Base-by-base conservation (phyloP, 23 tunicate species). In the Halocynthia aurantium region DNA sequence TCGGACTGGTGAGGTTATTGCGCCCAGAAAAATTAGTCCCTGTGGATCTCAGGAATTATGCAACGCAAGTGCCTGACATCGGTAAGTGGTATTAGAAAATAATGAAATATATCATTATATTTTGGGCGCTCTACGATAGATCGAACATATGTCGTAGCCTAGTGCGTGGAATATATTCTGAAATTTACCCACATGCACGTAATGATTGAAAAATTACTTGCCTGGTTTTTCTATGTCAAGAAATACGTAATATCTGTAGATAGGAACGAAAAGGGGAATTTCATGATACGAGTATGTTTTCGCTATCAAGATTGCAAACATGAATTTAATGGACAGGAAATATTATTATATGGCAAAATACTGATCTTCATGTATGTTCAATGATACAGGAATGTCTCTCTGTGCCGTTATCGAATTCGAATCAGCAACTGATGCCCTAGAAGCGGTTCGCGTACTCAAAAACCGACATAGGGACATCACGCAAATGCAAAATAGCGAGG, bases 31-130 rank as follows among this genome's bases (percentile, higher is more conserved):
- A 86, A 61, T 83, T 78, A 55, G 83, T 96, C 40, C 99, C 99
- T 9, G 65, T 85, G 20, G 96, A 96, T 78, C 53, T 96, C 8
- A 73, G 86, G 13, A 96, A 96, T 58, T 96, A 96, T 62, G 99
- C 99, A 18, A 96, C 99, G 7, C 99, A 96, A 82, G 95, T 96
- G 10, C 88, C 81, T 7, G 99, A 96, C 63, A 89, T 96, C 22
- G 99, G 99, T 92, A 72, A 79, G 81, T 31, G 44, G 44, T 31
- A 31, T 31, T 31, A 31, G 1, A 31, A 31, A 31, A 31, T n/a
- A n/a, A n/a, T n/a, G n/a, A n/a, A n/a, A n/a, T n/a, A n/a, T n/a
- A 4, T 31, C 1, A 31, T 31, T 31, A 31, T 4, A 1, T 31
- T 31, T 31, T 1, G 4, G 44, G 44, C 44, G 44, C 4, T 31